Evolutionary conservation across 2,797 vertebrate species (phyloP), one percentile per base, ranked within the genome.

Genomic region (Esox masquinongy): DNA sequence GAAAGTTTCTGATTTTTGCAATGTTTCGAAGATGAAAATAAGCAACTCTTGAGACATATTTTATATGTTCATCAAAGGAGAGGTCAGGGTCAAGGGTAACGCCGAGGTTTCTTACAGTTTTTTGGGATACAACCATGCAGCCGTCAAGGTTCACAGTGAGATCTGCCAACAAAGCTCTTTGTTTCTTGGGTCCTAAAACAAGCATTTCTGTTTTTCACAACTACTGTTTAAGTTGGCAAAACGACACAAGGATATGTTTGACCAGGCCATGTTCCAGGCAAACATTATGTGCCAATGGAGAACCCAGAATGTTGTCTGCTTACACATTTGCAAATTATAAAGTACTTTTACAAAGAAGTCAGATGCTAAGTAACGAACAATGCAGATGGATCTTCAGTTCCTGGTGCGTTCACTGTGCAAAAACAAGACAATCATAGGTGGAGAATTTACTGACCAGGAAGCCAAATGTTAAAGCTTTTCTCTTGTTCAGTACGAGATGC

Each of bases 401-500:
- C 6, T 56, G 5, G n/a, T n/a, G 53, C 19, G 12, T 61, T 14
- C 22, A 34, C 64, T 36, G 31, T 16, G 24, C 29, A 34, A 31
- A 11, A 31, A 29, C 24, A 2, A 2, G 0, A 34, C 29, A 36
- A 12, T 8, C 31, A 67, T 17, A 67, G 15, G 22, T 14, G 4
- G 56, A 24, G 14, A 8, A 34, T 31, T 67, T 8, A 6, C 64
- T 2, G 29, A 31, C 26, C 15, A 29, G 29, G 29, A 36, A 68
- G 26, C 51, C 11, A 14, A 47, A 47, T 3, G 43, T 47, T 47
- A 47, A 31, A 34, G 22, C 66, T 51, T 74, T 26, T 77, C 51
- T 39, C 7, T 80, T 74, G 3, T 15, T 29, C 61, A 99, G 98
- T 99, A 98, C 83, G 97, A 96, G 88, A 97, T 99, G 97, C 96